These are phyloP conservation scores for Priocnemis perturbator DNA, from an alignment of 2,888 invertebrate species.

Conservation along the genomic window DNA sequence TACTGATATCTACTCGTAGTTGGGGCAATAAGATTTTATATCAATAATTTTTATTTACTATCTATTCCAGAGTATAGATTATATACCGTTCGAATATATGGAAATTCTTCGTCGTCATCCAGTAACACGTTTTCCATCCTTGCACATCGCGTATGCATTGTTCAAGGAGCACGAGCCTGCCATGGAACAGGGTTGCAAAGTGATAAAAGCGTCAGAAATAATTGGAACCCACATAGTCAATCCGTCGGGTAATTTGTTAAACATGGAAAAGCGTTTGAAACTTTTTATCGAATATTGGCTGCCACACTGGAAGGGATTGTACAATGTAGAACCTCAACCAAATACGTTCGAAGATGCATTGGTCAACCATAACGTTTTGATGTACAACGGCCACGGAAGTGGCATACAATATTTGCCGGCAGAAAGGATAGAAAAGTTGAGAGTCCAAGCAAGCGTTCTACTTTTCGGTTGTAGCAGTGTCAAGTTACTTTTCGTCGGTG, in stretches of 20 bases:
- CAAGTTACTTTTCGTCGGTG: slow-evolving; percentile 76
- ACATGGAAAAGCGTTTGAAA: slow-evolving; percentile 80
- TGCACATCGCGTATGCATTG: slow-evolving; percentile 81
- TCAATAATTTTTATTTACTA: slow-evolving; percentile 11
- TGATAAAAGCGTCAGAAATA: slow-evolving; percentile 76
- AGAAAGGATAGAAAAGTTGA: slow-evolving; percentile 77
- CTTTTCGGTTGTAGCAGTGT: slow-evolving; percentile 86
- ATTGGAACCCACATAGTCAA: slow-evolving; percentile 78
- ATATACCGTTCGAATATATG: slow-evolving; percentile 88
- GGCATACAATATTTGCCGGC: slow-evolving; percentile 81
- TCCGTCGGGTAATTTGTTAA: slow-evolving; percentile 80
- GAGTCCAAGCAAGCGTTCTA: slow-evolving; percentile 78
- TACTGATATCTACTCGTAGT: too few relatives aligned
- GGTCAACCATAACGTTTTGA: slow-evolving; percentile 79
- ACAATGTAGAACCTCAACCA: slow-evolving; percentile 78
- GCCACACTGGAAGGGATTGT: slow-evolving; percentile 79
- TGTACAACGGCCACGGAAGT: slow-evolving; percentile 88
- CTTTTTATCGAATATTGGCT: slow-evolving; percentile 79
- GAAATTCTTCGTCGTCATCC: slow-evolving; percentile 81
- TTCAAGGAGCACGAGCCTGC: slow-evolving; percentile 79
- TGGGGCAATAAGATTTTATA: slow-evolving; percentile 16
- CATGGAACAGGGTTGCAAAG: slow-evolving; percentile 79
- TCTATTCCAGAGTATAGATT: slow-evolving; percentile 81
- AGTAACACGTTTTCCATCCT: slow-evolving; percentile 85
- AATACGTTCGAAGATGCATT: slow-evolving; percentile 78